These are phyloP conservation scores for Podocnemis expansa DNA, from an alignment of 2,113 vertebrate species.

Conservation along the genomic window DNA sequence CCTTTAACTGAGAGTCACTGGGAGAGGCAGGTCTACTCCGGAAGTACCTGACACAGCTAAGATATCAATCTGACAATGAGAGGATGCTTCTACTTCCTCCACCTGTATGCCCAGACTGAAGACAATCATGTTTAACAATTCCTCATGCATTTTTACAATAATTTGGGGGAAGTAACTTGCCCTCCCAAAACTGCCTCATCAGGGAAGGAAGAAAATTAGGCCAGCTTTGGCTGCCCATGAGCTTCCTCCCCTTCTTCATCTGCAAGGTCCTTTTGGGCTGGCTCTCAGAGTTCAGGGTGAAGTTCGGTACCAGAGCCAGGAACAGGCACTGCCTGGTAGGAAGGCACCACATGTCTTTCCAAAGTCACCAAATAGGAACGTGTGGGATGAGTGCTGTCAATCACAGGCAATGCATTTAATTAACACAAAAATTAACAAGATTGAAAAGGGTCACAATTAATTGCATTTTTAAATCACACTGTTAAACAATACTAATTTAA, in stretches of 20 bases:
- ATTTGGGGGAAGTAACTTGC: background rate
- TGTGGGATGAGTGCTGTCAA: too few relatives aligned
- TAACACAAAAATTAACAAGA: too few relatives aligned
- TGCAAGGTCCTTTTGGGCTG: background rate
- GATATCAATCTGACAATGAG: background rate
- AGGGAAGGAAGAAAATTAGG: background rate
- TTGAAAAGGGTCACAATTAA: too few relatives aligned
- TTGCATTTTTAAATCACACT: too few relatives aligned
- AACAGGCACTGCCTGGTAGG: background rate
- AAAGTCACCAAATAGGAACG: background rate
- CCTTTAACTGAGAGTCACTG: background rate
- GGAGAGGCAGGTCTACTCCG: background rate
- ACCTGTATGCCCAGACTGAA: background rate
- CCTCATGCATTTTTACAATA: background rate
- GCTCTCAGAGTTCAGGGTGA: background rate
- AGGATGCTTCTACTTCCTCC: background rate
- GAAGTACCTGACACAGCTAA: background rate
- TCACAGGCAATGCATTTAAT: too few relatives aligned
- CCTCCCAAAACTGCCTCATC: background rate
- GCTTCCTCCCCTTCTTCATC: background rate
- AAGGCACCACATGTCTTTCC: background rate
- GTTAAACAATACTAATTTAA: too few relatives aligned
- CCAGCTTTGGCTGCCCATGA: background rate
- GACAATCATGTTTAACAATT: background rate
- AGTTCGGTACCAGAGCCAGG: background rate